These are phyloP conservation scores for Cylas formicarius DNA, from an alignment of 1,140 invertebrate species.

Conservation along the genomic window DNA sequence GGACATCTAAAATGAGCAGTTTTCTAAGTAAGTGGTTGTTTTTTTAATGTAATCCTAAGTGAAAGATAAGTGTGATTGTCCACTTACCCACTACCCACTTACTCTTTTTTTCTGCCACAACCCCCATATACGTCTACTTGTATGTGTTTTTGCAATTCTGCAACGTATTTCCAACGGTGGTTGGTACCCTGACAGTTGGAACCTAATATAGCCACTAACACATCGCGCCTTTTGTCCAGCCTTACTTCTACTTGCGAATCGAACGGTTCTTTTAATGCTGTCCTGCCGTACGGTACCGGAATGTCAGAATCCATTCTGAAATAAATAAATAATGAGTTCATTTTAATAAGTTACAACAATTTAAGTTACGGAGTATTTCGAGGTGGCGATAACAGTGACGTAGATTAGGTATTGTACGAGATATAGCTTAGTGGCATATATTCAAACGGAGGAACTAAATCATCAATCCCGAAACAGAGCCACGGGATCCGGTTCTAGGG, in stretches of 20 bases:
- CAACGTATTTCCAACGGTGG: conserved; percentile 52
- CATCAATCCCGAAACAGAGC: no score
- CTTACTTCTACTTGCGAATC: not conserved
- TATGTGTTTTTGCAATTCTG: conserved; percentile 49
- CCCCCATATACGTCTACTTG: conserved; percentile 51
- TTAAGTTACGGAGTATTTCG: no score
- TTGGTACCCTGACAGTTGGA: conserved; percentile 55
- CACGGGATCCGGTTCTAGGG: no score
- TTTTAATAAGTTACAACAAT: no score
- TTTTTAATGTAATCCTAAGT: not conserved
- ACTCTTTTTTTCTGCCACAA: conserved; percentile 42
- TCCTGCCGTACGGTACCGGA: conserved; percentile 60
- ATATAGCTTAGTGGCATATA: not conserved
- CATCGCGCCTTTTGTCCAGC: conserved; percentile 36
- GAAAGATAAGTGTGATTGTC: not conserved
- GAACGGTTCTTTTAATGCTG: conserved; percentile 37
- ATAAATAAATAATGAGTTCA: conserved; percentile 18
- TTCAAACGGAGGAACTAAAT: no score
- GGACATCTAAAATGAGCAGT: conserved; percentile 48
- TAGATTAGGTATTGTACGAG: no score
- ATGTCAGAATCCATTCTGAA: conserved; percentile 57
- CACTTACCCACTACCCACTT: conserved; percentile 5
- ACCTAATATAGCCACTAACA: conserved; percentile 52
- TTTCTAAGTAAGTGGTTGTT: not conserved
- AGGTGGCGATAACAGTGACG: no score